Conservation (phyloP, 2,113 vertebrate genomes). For the Syrmaticus mikado region DNA sequence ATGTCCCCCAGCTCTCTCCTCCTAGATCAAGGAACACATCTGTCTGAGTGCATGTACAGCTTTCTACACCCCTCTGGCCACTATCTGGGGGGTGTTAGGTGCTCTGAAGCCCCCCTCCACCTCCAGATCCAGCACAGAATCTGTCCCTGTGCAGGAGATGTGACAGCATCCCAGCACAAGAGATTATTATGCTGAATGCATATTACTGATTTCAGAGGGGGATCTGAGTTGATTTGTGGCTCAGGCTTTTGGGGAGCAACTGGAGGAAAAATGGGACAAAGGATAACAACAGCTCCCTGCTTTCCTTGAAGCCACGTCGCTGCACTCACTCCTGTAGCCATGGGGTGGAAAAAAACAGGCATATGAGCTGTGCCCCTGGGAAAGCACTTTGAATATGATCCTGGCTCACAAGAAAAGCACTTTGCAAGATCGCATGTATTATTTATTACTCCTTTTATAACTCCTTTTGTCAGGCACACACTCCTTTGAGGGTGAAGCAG, state of each 20-base stretch:
- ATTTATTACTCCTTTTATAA: neutral
- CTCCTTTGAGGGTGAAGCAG: neutral
- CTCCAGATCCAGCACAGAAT: neutral
- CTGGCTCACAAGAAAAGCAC: neutral
- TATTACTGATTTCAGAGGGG: neutral
- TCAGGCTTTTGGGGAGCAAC: neutral
- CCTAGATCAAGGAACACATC: neutral
- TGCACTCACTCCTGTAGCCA: neutral
- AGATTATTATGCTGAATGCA: neutral
- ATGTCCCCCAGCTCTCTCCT: neutral
- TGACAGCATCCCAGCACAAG: neutral
- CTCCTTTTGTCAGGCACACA: neutral
- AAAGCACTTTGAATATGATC: neutral
- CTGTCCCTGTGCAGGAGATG: neutral
- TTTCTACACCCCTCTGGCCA: neutral
- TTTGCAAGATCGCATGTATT: neutral
- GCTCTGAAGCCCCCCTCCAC: neutral
- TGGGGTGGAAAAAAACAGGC: neutral
- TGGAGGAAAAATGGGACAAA: neutral
- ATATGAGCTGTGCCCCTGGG: neutral
- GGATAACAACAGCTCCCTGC: neutral
- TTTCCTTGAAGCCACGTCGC: neutral
- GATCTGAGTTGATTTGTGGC: neutral
- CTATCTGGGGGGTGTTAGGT: neutral
- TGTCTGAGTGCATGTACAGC: neutral